Evolutionary conservation across 2,113 vertebrate species (phyloP).

Genomic region (Naja naja): DNA sequence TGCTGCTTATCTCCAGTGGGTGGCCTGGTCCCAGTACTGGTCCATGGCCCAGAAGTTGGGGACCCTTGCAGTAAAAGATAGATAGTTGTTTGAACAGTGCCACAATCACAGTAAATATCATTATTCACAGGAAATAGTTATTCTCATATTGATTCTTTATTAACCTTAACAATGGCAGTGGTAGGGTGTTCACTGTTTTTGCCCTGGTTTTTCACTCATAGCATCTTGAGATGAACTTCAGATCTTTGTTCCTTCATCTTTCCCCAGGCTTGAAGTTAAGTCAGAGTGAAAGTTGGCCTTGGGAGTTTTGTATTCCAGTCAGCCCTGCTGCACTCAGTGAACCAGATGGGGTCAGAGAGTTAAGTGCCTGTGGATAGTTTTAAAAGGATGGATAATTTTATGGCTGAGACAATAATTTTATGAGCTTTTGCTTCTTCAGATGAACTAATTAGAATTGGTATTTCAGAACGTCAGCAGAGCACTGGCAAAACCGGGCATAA

Average conservation of each 20-base stretch:
- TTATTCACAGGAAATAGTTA: background rate
- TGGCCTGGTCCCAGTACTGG: background rate
- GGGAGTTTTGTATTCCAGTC: slow-evolving; percentile 11
- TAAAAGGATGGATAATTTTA: slow-evolving; percentile 25
- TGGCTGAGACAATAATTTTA: slow-evolving; percentile 28
- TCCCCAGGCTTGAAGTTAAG: background rate
- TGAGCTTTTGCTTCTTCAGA: slow-evolving; percentile 19
- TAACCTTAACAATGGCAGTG: background rate
- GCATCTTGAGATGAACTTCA: background rate
- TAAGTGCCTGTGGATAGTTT: slow-evolving; percentile 18
- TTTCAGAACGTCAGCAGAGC: slow-evolving; percentile 1
- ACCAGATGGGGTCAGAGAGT: slow-evolving; percentile 15
- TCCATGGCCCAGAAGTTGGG: background rate
- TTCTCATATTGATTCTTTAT: background rate
- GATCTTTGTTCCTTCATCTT: background rate
- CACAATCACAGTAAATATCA: background rate
- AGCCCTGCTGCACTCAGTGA: background rate
- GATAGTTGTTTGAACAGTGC: background rate
- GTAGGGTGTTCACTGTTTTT: background rate
- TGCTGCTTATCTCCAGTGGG: background rate
- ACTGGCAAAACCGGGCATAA: background rate
- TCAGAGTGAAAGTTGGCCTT: background rate
- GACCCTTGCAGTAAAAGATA: background rate
- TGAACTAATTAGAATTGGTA: slow-evolving; percentile 26
- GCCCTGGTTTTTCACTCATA: background rate